Base-by-base conservation (phyloP, 2,888 invertebrate species). In the Cephonodes hylas region DNA sequence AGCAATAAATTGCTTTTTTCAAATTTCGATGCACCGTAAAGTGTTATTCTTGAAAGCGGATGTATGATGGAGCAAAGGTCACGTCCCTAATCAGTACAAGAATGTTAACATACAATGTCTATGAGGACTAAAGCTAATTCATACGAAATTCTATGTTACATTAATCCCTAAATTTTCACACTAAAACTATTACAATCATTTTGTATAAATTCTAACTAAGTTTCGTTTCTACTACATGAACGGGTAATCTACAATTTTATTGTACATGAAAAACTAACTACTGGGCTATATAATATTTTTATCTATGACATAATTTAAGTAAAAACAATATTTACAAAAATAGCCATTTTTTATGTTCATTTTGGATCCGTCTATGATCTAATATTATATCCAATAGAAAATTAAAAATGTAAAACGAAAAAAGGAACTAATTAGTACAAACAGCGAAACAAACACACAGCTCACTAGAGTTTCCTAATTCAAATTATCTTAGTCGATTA, bases 221-320 rank as follows among this genome's bases (percentile, higher is more conserved):
- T 73, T 77, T 79, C 77, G 73, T 77, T 69, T 79, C 86, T 87
- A 89, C 86, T 71, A 81, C 77, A 81, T 85, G 86, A 79, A 85
- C 82, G 82, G 85, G 81, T 89, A 88, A 72, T 87, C 91, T 91
- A 91, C 88, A 89, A 86, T 90, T 89, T 88, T 84, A 90, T 89
- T 91, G 89, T 92, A 91, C 91, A 91, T 87, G 88, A 84, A 86
- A 86, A 90, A 85, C 91, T 91, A 91, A 75, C 90, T 89, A 91
- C 84, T 83, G 87, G 88, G 83, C 83, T 84, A 88, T 87, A 89
- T 78, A 62, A 80, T 53, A 65, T 81, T 86, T 84, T 86, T 80
- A 85, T 84, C 84, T 89, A 90, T 87, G 84, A 85, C 86, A 89
- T 89, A 89, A 88, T 88, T 89, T 89, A 91, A 86, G 86, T 89